Evolutionary conservation across 2,113 vertebrate species (phyloP), one percentile per base, ranked within the genome.

Genomic region (Psephotus haematonotus): DNA sequence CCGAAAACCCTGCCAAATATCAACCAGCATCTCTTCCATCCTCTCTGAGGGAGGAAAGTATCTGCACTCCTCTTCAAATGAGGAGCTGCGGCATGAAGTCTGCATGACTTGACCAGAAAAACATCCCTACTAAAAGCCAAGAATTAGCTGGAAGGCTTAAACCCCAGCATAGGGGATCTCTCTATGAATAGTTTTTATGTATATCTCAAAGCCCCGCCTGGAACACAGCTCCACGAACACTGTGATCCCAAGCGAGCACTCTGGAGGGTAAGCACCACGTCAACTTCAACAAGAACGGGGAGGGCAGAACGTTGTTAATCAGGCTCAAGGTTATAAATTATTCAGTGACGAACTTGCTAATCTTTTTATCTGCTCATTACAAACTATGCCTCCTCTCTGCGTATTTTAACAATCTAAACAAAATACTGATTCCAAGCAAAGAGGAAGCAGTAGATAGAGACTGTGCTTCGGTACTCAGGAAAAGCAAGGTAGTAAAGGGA

Each of bases 361-460:
- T 31, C 62, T 68, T 63, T 70, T 85, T 41, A 75, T 72, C 88
- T 92, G 57, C 43, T 80, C 86, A 27, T 82, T 71, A 93, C 77
- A 68, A 82, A 53, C 31, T 12, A 49, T 57, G 67, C 62, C 82
- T 88, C 23, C 60, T 69, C 62, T 67, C 70, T 17, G 52, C 46
- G 59, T n/a, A 9, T 75, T 88, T 92, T 72, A 35, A 72, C 86
- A 46, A 49, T 4, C 15, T 44, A 71, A 85, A 89, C 13, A 39
- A 90, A 85, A 85, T 18, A 33, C 31, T 12, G 44, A 71, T 72
- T 77, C 68, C 57, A 55, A 82, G 59, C 0, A 0, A 72, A 52
- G 59, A 49, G 24, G 22, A 41, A 87, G 74, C 69, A 62, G 69
- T 12, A 39, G 65, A 49, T 0, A 27, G 50, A 43, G 65, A 33